Percentiles rank a stretch among this genome's conserved stretches.
Evolutionary conservation across 2,888 invertebrate genomes (phyloP).

Genomic region (Acrobasis consociella): DNA sequence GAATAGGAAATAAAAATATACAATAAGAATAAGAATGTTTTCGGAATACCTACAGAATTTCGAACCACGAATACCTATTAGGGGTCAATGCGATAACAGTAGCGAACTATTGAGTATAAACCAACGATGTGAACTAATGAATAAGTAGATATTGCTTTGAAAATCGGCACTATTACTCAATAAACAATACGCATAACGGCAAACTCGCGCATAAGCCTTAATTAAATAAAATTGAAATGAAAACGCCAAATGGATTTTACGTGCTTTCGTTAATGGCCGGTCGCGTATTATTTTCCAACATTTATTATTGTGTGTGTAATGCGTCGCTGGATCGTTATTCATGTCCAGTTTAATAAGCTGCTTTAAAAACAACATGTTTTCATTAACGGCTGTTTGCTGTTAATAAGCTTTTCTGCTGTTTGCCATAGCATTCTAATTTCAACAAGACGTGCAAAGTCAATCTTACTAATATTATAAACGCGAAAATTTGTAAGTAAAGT

Average conservation of each 20-base stretch:
- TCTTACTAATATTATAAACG: too few species aligned
- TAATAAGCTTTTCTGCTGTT: constrained; percentile 56
- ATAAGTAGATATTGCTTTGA: constrained; percentile 36
- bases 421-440: constrained; percentile 1
- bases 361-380: constrained; percentile 80
- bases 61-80: constrained; percentile 2
- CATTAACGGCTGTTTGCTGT: constrained; percentile 58
- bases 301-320: constrained; percentile 72
- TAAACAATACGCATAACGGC: constrained; percentile 51
- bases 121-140: constrained; percentile 10
- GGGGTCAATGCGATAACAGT: not conserved
- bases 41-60: not conserved
- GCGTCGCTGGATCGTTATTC: constrained; percentile 69
- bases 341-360: constrained; percentile 78
- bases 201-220: constrained; percentile 70
- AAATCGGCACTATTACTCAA: constrained; percentile 36
- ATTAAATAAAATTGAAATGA: constrained; percentile 83
- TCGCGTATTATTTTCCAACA: constrained; percentile 78
- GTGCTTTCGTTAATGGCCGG: constrained; percentile 79
- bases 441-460: not conserved
- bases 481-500: too few species aligned
- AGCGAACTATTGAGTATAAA: constrained; percentile 22
- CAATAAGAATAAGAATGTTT: too few species aligned
- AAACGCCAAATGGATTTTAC: constrained; percentile 81
- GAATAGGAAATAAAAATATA: too few species aligned